These are phyloP conservation scores for Fopius arisanus DNA, from an alignment of 1,140 invertebrate genomes.

Conservation along the genomic window DNA sequence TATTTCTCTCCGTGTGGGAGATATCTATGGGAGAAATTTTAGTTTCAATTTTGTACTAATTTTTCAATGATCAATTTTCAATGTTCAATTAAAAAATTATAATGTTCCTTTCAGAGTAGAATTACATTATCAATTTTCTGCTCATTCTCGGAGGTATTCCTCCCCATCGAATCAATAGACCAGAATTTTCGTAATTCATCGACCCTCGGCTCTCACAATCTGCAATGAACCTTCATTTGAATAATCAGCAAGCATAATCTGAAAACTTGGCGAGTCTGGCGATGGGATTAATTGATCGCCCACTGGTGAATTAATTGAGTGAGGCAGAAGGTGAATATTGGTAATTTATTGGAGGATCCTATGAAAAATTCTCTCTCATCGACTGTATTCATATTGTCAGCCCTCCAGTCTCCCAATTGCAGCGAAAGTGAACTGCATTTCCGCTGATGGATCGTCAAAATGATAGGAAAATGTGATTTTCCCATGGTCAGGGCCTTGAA, in stretches of 20 bases:
- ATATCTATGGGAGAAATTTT: too few species aligned
- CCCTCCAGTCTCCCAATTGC: not conserved
- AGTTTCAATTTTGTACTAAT: too few species aligned
- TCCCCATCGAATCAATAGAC: not conserved
- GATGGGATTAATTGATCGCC: constrained; percentile 9
- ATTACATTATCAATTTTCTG: too few species aligned
- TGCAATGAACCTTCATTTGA: not conserved
- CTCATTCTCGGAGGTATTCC: too few species aligned
- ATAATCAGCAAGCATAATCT: not conserved
- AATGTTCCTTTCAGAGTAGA: too few species aligned
- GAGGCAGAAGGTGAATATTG: not conserved
- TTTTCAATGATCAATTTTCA: too few species aligned
- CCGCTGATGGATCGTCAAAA: not conserved
- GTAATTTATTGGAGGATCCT: not conserved
- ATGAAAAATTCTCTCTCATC: not conserved
- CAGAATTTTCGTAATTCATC: too few species aligned
- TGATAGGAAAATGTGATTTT: not conserved
- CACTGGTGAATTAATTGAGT: not conserved
- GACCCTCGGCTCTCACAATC: not conserved
- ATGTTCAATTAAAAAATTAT: too few species aligned
- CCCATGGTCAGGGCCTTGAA: not conserved
- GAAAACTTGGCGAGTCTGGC: not conserved
- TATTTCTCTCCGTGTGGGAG: too few species aligned
- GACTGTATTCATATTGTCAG: not conserved
- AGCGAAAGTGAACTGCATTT: not conserved